These are phyloP conservation scores for Echeneis naucrates DNA, from an alignment of 2,797 vertebrate species.

Conservation along the genomic window DNA sequence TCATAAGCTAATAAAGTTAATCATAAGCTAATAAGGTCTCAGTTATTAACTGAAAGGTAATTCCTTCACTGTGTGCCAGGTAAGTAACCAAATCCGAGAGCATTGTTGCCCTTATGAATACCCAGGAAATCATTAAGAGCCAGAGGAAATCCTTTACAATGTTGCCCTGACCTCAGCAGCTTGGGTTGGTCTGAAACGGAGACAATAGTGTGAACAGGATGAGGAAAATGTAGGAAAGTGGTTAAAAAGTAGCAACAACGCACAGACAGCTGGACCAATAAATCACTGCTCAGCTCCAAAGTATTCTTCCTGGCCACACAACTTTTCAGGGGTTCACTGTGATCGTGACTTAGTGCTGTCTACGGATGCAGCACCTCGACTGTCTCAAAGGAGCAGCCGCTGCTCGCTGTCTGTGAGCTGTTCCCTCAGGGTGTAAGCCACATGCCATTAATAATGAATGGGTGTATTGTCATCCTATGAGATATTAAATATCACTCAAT, in stretches of 20 bases:
- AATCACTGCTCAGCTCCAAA: constrained; percentile 43
- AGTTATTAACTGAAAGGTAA: constrained; percentile 69
- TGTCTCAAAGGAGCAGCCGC: constrained; percentile 3
- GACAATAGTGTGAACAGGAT: constrained; percentile 85
- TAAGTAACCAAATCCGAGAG: constrained; percentile 77
- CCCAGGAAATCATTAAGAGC: constrained; percentile 85
- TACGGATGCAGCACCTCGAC: background rate
- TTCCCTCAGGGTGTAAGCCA: constrained; percentile 4
- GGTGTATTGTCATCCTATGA: background rate
- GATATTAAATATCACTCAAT: background rate
- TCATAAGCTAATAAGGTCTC: constrained; percentile 65
- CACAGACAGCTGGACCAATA: constrained; percentile 61
- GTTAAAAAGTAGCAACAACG: constrained; percentile 61
- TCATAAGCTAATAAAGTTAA: constrained; percentile 68
- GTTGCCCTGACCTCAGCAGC: constrained; percentile 82
- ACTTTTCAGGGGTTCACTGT: constrained; percentile 18
- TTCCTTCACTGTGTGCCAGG: constrained; percentile 70
- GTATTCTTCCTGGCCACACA: constrained; percentile 22
- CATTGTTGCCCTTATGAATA: constrained; percentile 82
- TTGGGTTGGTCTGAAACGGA: constrained; percentile 72
- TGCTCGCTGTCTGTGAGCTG: constrained; percentile 20
- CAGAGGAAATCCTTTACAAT: constrained; percentile 85
- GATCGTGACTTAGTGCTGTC: constrained; percentile 7
- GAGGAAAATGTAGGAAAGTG: constrained; percentile 62
- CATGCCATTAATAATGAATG: constrained; percentile 20